phyloP scores from a whole-genome alignment of 1,140 invertebrate species.

The Lerema accius region DNA sequence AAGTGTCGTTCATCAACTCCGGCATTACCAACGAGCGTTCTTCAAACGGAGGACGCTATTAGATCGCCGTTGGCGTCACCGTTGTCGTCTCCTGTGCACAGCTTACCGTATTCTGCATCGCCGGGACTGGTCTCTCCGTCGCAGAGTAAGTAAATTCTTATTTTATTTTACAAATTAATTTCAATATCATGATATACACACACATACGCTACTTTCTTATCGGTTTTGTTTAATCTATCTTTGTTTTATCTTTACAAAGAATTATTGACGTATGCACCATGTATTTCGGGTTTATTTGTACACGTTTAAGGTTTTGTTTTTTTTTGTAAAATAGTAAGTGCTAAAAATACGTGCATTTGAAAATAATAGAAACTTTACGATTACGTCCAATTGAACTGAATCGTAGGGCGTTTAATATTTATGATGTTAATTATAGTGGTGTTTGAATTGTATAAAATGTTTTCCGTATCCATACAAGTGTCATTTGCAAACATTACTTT shows the following conservation, averaged over 20 bases:
- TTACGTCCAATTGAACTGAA: too few species aligned
- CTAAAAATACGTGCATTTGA: too few species aligned
- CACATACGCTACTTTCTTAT: slow-evolving; percentile 32
- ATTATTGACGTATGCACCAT: slow-evolving; percentile 35
- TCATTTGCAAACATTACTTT: too few species aligned
- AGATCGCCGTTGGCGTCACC: slow-evolving; percentile 82
- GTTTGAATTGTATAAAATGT: too few species aligned
- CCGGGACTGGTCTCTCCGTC: slow-evolving; percentile 57
- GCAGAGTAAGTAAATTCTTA: slow-evolving; percentile 57
- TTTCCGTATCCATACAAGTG: too few species aligned
- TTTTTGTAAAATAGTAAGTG: too few species aligned
- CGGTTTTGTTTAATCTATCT: slow-evolving; percentile 37
- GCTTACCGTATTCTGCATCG: slow-evolving; percentile 57
- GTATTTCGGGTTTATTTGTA: not conserved
- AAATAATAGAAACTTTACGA: too few species aligned
- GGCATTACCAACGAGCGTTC: slow-evolving; percentile 56
- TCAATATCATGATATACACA: slow-evolving; percentile 3
- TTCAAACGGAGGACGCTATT: slow-evolving; percentile 63
- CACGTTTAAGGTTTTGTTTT: too few species aligned
- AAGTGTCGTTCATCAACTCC: slow-evolving; percentile 71
- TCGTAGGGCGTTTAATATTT: too few species aligned
- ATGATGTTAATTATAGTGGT: too few species aligned
- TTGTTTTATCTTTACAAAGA: slow-evolving; percentile 33
- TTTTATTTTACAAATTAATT: slow-evolving; percentile 29
- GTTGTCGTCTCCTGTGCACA: slow-evolving; percentile 79